Evolutionary conservation across 2,888 invertebrate species (phyloP).

Genomic region (Hymenopus coronatus): DNA sequence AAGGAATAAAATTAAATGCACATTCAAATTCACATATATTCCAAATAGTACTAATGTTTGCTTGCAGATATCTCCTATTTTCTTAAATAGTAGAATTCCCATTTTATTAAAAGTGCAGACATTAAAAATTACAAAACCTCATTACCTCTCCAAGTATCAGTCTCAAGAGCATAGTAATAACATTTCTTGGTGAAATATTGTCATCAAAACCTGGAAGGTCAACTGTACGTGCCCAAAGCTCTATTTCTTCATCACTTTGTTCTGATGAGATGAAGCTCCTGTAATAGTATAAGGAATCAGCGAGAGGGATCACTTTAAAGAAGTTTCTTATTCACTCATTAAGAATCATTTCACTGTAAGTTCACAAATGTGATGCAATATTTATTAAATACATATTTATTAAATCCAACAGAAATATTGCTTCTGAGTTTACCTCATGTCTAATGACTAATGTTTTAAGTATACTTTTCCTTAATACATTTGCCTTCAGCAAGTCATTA

Average conservation of each 20-base stretch:
- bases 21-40: too few species aligned
- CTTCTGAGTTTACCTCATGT: too few species aligned
- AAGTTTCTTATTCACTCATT: too few species aligned
- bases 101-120: not conserved
- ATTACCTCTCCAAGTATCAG: slow-evolving; percentile 67
- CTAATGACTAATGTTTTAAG: too few species aligned
- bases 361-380: too few species aligned
- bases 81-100: not conserved
- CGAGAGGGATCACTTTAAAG: not conserved
- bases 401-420: too few species aligned
- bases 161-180: slow-evolving; percentile 65
- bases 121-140: not conserved
- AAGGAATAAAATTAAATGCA: too few species aligned
- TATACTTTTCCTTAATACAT: too few species aligned
- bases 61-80: not conserved
- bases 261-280: slow-evolving; percentile 60
- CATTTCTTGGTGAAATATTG: slow-evolving; percentile 75
- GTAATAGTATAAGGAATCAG: not conserved
- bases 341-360: too few species aligned
- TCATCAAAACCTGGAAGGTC: slow-evolving; percentile 81
- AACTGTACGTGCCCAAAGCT: slow-evolving; percentile 70
- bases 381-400: too few species aligned
- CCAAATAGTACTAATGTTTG: not conserved
- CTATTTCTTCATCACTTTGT: slow-evolving; percentile 68
- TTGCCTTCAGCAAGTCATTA: too few species aligned